Evolutionary conservation across 2,888 invertebrate species (phyloP).

Genomic region (Cabera pusaria): DNA sequence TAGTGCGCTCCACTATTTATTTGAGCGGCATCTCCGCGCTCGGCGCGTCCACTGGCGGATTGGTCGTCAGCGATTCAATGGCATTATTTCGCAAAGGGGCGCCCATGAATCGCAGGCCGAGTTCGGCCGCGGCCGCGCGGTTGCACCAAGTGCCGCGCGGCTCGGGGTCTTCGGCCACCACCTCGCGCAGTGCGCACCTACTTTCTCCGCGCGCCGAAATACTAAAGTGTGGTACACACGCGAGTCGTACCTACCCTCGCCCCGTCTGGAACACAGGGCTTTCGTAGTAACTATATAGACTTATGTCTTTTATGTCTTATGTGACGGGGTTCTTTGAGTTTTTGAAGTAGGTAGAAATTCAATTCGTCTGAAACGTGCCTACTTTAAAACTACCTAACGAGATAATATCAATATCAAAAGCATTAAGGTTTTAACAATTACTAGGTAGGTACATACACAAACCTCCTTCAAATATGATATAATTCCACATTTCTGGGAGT

Average conservation of each 20-base stretch:
- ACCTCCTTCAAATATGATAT: no score
- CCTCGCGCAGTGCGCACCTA: constrained; percentile 64
- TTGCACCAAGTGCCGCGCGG: constrained; percentile 58
- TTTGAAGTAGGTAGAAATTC: no score
- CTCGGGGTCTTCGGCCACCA: constrained; percentile 63
- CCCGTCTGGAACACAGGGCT: constrained; percentile 15
- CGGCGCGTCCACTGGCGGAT: constrained; percentile 64
- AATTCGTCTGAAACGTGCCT: no score
- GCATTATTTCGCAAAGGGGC: constrained; percentile 74
- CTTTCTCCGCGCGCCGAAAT: constrained; percentile 75
- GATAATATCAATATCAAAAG: no score
- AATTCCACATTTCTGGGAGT: no score
- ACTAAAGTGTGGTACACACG: constrained; percentile 34
- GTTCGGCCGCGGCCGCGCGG: constrained; percentile 77
- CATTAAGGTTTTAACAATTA: no score
- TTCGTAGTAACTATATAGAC: not conserved
- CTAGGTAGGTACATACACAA: no score
- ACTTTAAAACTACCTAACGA: no score
- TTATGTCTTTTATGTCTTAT: no score
- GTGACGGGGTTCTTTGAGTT: no score
- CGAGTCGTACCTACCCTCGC: constrained; percentile 10
- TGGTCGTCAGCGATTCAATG: constrained; percentile 62
- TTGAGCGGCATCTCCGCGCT: constrained; percentile 71
- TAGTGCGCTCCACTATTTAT: constrained; percentile 63
- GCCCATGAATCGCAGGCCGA: constrained; percentile 66